Base-by-base conservation (phyloP, 2,113 vertebrate genomes). In the Heloderma charlesbogerti region DNA sequence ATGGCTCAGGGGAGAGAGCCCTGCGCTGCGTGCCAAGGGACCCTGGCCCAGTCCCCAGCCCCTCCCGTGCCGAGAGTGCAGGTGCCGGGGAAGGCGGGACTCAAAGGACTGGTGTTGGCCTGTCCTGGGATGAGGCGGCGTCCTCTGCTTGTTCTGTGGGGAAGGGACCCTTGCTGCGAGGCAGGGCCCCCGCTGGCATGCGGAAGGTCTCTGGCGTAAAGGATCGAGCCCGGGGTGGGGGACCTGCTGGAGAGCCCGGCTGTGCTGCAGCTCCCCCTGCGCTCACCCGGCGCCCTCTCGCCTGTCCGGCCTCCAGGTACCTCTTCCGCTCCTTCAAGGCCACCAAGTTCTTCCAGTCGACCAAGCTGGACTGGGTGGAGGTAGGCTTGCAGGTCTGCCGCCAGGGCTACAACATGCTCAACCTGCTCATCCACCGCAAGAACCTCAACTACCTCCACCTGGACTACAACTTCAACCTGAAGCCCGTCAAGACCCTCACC, bases 351-450 rank as follows among this genome's bases (percentile, higher is more conserved):
- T 99, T 99, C 94, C 99, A 99, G 96, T 99, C 99, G 0, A 99
- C 99, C 0, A 99, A 99, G 95, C 97, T 99, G 94, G 99, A 99
- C 95, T 99, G 99, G 99, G 99, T 99, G 91, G 99, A 99, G 88
- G 99, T 99, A 0, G 99, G 99, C 1, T 97, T 99, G 1, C 99
- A 99, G 96, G 99, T 99, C 69, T 99, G 99, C 95, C 97, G 99
- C 80, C 99, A 99, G 95, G 99, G 99, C 86, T 99, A 99, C 98
- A 99, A 99, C 96, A 99, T 99, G 99, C 98, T 99, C 51, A 99
- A 99, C 97, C 95, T 99, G 94, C 98, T 99, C 69, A 99, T 99
- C 95, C 99, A 99, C 95, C 98, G 99, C 69, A 99, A 99, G 97
- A 99, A 99, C 91, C 98, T 99, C 88, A 99, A 99, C 96, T 99